Conservation (phyloP, 2,797 vertebrate species). For the Enteromius anoplus region DNA sequence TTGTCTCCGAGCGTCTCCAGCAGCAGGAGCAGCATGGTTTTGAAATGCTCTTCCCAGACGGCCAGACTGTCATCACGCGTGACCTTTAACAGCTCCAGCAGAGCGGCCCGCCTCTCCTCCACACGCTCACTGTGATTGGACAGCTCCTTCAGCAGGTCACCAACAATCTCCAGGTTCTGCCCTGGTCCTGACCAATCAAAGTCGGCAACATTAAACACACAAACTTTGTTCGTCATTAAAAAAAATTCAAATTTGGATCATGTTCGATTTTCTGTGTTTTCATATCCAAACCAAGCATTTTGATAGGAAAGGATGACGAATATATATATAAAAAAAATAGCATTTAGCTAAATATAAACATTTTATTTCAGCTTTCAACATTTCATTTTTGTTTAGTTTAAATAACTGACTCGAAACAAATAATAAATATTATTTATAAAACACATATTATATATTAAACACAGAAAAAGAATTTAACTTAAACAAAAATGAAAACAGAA, state of each 20-base stretch:
- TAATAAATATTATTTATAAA: neutral
- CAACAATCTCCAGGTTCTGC: slow-evolving; percentile 87
- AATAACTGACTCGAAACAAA: neutral
- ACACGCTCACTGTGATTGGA: slow-evolving; percentile 88
- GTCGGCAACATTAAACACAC: neutral
- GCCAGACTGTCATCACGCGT: slow-evolving; percentile 89
- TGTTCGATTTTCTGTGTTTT: too few species aligned
- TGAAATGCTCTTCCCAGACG: slow-evolving; percentile 98
- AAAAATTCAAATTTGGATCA: too few species aligned
- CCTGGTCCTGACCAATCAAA: slow-evolving; percentile 52
- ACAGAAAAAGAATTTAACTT: neutral
- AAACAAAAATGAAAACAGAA: neutral
- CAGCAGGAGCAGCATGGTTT: slow-evolving; percentile 92
- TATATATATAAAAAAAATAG: too few species aligned
- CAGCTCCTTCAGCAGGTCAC: slow-evolving; percentile 92
- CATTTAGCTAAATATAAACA: too few species aligned
- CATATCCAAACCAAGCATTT: too few species aligned
- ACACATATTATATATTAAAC: too few species aligned
- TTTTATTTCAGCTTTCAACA: neutral
- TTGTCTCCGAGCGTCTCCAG: slow-evolving; percentile 94
- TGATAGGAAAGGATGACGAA: too few species aligned
- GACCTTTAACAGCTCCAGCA: slow-evolving; percentile 92
- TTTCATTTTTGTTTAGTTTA: neutral
- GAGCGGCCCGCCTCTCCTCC: slow-evolving; percentile 87
- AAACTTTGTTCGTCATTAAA: neutral